Base-by-base conservation (phyloP, 2,888 invertebrate genomes). In the Athetis lepigone region DNA sequence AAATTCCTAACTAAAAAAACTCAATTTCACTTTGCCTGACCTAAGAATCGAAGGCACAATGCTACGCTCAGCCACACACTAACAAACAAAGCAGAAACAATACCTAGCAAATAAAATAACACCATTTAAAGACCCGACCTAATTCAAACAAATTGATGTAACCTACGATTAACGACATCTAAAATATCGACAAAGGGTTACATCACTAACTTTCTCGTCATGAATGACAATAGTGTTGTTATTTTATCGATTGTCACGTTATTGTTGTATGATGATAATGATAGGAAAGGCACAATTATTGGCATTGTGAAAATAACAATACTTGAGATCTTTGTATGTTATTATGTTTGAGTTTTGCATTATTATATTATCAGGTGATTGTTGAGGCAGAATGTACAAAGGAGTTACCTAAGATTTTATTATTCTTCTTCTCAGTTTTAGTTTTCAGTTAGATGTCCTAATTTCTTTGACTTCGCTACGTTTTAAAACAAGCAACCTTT, bases 101-200 rank as follows among this genome's bases (percentile, higher is more conserved):
- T 43, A 49, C 19, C 8, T 27, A 27, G 7, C 27, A 27, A 27
- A 47, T n/a, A 55, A 45, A 25, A 21, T 27, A 45, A 36, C 40
- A 18, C 52, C 19, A 36, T 43, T 61, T 58, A 52, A 58, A 45
- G 45, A 36, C 25, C 40, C 62, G 37, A 65, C 64, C 72, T 21
- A 68, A 52, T 62, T 59, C n/a, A 23, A 58, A 68, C 47, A 64
- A 67, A 76, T 76, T 76, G 67, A 43, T 71, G 55, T 68, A 52
- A 57, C 71, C 62, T 40, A 49, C 37, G 40, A 71, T 57, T 68
- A 75, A 62, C 65, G 64, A 63, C 64, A 62, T 65, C 37, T 70
- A 50, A 60, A 63, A 63, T 36, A 60, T 65, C 57, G 51, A 63
- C 52, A 64, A 56, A 39, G 18, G 4, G 57, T 75, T 75, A 13